phyloP scores from a whole-genome alignment of 2,888 invertebrate species.

The Ceriagrion tenellum region DNA sequence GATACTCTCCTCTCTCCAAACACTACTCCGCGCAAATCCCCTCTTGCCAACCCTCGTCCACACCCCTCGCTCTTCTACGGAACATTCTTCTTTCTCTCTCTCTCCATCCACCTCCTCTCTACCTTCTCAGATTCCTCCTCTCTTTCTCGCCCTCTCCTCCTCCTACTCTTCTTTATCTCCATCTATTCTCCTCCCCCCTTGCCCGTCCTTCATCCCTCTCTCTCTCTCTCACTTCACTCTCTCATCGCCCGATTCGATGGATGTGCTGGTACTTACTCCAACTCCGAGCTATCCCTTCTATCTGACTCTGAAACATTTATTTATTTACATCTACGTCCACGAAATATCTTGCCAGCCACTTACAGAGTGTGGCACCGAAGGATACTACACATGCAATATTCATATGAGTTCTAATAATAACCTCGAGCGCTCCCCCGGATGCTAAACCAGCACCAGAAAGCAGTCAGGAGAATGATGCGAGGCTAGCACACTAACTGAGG shows the following conservation, averaged over 20 bases:
- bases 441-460: too few relatives aligned
- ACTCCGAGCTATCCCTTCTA: too few relatives aligned
- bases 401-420: too few relatives aligned
- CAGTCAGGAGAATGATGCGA: too few relatives aligned
- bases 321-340: too few relatives aligned
- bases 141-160: background rate
- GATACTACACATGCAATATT: too few relatives aligned
- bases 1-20: background rate
- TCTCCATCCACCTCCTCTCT: background rate
- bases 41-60: background rate
- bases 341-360: too few relatives aligned
- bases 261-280: background rate
- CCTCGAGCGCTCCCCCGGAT: too few relatives aligned
- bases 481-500: too few relatives aligned
- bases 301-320: too few relatives aligned
- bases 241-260: background rate
- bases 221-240: background rate
- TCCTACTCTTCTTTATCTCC: background rate
- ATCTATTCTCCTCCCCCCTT: background rate
- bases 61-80: background rate
- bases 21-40: conserved; percentile 3
- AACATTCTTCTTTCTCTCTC: conserved; percentile 16
- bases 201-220: too few relatives aligned
- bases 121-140: background rate
- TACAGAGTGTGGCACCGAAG: too few relatives aligned